Percentiles rank a stretch among this genome's conserved stretches.
These are phyloP conservation scores for Hoplodrina ambigua DNA, from an alignment of 2,888 invertebrate species.

Conservation along the genomic window DNA sequence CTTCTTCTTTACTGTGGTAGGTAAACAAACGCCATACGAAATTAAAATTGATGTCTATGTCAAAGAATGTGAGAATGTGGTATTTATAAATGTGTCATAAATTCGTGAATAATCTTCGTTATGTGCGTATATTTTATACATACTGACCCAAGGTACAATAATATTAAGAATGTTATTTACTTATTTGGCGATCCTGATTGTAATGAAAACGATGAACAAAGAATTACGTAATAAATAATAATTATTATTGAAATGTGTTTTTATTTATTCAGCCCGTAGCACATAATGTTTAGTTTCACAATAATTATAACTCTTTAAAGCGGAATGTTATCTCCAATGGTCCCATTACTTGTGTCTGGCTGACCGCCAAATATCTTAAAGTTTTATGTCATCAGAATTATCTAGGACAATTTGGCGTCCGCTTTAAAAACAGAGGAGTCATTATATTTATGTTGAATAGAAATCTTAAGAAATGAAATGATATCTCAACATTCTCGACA, in stretches of 20 bases:
- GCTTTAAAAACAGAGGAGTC: slow-evolving; percentile 83
- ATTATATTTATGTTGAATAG: slow-evolving; percentile 84
- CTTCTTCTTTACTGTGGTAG: slow-evolving; percentile 43
- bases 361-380: slow-evolving; percentile 79
- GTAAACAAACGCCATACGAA: slow-evolving; percentile 54
- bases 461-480: slow-evolving; percentile 78
- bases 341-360: slow-evolving; percentile 82
- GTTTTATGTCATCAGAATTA: slow-evolving; percentile 87
- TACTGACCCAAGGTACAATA: slow-evolving; percentile 59
- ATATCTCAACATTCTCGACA: slow-evolving; percentile 71
- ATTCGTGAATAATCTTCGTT: slow-evolving; percentile 59
- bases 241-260: slow-evolving; percentile 68
- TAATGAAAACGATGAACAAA: slow-evolving; percentile 78
- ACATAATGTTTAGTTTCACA: slow-evolving; percentile 38
- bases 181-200: slow-evolving; percentile 67
- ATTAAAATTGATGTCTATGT: slow-evolving; percentile 56
- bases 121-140: slow-evolving; percentile 63
- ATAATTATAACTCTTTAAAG: slow-evolving; percentile 62
- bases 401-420: slow-evolving; percentile 88
- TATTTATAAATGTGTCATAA: slow-evolving; percentile 67
- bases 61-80: slow-evolving; percentile 56
- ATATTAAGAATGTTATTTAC: slow-evolving; percentile 63
- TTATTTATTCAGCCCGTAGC: slow-evolving; percentile 45
- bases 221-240: slow-evolving; percentile 82
- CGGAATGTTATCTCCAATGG: slow-evolving; percentile 76